phyloP scores from a whole-genome alignment of 2,888 invertebrate genomes.

The Tachina lurida region DNA sequence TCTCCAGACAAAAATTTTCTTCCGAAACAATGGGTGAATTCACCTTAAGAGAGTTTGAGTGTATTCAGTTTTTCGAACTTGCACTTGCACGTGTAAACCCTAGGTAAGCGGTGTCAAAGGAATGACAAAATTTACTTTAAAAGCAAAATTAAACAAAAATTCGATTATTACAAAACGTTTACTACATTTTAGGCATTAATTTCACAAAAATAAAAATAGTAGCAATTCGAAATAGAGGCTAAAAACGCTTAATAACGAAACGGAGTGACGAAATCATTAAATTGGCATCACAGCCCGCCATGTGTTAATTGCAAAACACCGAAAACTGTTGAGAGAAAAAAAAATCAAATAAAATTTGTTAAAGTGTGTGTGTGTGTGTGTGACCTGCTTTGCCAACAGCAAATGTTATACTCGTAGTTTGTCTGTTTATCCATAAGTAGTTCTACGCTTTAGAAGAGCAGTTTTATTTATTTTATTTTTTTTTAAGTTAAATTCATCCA shows the following conservation, averaged over 20 bases:
- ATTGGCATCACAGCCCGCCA: background rate
- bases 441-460: constrained; percentile 6
- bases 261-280: background rate
- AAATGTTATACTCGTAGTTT: background rate
- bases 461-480: background rate
- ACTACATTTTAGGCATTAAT: no score
- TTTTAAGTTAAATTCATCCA: constrained; percentile 6
- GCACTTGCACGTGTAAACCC: no score
- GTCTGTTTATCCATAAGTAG: background rate
- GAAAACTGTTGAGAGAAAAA: background rate
- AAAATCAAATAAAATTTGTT: background rate
- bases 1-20: no score
- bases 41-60: no score
- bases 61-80: no score
- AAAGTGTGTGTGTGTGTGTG: background rate
- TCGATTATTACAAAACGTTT: no score
- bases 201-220: no score
- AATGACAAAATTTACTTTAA: no score
- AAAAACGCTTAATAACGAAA: background rate
- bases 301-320: constrained; percentile 10
- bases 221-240: no score
- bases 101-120: no score
- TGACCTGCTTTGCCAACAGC: constrained; percentile 14
- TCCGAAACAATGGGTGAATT: no score
- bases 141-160: no score